Evolutionary conservation across 2,888 invertebrate genomes (phyloP), one percentile per base, ranked within the genome.

Genomic region (Papilio protenor): DNA sequence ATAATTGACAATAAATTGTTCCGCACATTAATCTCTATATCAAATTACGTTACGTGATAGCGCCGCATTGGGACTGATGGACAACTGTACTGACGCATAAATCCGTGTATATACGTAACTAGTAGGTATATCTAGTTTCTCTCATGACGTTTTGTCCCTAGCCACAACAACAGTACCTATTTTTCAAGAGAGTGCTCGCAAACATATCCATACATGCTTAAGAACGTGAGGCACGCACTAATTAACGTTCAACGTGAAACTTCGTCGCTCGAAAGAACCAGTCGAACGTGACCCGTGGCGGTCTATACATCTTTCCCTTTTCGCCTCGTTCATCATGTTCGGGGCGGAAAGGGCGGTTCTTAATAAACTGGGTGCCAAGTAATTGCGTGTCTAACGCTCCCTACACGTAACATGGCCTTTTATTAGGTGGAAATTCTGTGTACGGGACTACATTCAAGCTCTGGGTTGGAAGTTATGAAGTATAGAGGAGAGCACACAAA

Each of bases 371-470:
- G 94, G 80, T 85, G 87, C 86, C 83, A 87, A 83, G 86, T 94
- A 94, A 94, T 93, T 93, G 93, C 92, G 90, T 93, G 92, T 92
- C 91, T 92, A 92, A 93, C 91, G 92, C 88, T 90, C 91, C 90
- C 91, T 92, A 89, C 92, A 91, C 93, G 92, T 94, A 93, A 92
- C 91, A 88, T 85, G 91, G 91, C 87, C 93, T 94, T 94, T 94
- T 94, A 94, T 94, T 94, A 94, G 92, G 94, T 94, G 92, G 92
- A 93, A 94, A 94, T 92, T 92, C 92, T 92, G 90, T 91, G 89
- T 91, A 92, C 89, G 90, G 89, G 87, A 90, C 89, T 91, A 90
- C 83, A 89, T 88, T 89, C 87, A 84, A 84, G 87, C 85, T 86
- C 88, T 85, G 85, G 84, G 86, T 80, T 86, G 84, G 85, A 87